Percentiles rank a stretch among this genome's conserved stretches.
phyloP scores from a whole-genome alignment of 2,113 vertebrate species.

The Thryonomys swinderianus region DNA sequence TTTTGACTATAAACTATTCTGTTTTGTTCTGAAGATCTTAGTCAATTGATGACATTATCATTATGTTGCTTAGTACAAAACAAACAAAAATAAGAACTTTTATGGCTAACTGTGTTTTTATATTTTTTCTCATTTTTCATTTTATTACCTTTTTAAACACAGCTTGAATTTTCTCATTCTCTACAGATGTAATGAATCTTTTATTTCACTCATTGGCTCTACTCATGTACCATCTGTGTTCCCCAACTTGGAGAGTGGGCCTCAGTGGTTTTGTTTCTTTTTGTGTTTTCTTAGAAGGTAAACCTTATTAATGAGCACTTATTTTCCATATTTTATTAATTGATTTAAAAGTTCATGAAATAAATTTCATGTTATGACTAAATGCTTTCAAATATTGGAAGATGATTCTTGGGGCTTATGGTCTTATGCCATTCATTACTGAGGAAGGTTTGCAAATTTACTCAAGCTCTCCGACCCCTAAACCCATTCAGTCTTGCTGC shows the following conservation, averaged over 20 bases:
- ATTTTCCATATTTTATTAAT: neutral
- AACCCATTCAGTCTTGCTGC: neutral
- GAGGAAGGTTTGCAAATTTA: neutral
- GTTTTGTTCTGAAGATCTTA: neutral
- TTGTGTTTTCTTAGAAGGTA: neutral
- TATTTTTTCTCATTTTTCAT: neutral
- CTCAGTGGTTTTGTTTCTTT: neutral
- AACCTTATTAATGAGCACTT: neutral
- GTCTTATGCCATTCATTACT: neutral
- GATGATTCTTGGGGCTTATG: neutral
- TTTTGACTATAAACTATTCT: neutral
- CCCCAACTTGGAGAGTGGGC: neutral
- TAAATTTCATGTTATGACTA: neutral
- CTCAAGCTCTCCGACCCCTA: fast-evolving
- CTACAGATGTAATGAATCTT: neutral
- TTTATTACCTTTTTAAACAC: neutral
- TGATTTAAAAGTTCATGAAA: neutral
- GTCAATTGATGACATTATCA: neutral
- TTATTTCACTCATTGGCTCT: neutral
- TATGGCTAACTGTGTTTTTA: neutral
- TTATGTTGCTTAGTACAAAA: neutral
- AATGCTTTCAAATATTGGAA: neutral
- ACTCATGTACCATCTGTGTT: neutral
- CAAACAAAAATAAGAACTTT: constrained; percentile 6
- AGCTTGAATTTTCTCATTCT: neutral